Conservation (phyloP, 2,797 vertebrate species). For the Pseudopleuronectes americanus region DNA sequence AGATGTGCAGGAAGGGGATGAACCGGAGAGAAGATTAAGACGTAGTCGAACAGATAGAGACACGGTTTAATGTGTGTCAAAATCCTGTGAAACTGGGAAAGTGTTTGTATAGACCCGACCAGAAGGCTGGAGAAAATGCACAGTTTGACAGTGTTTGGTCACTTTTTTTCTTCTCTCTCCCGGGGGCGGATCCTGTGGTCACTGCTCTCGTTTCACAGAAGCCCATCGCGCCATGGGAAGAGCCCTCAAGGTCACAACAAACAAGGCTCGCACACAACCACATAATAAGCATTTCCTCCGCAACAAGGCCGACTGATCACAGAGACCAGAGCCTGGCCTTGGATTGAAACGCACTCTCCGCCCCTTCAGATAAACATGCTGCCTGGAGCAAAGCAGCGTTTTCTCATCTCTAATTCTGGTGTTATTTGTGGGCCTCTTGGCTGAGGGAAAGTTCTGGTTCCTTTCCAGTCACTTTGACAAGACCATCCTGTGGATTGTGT, state of each 20-base stretch:
- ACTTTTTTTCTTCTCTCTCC: constrained; percentile 27
- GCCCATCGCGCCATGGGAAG: constrained; percentile 65
- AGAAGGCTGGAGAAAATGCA: constrained; percentile 41
- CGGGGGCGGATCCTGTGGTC: constrained; percentile 68
- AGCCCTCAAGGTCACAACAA: constrained; percentile 80
- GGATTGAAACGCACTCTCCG: constrained; percentile 49
- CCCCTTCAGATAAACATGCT: constrained; percentile 65
- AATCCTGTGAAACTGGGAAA: constrained; percentile 28
- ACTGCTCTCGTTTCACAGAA: constrained; percentile 47
- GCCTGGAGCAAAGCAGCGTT: constrained; percentile 40
- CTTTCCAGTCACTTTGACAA: constrained; percentile 28
- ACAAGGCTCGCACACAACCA: constrained; percentile 68
- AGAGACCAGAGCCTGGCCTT: constrained; percentile 64
- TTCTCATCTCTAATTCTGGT: constrained; percentile 56
- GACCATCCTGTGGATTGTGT: constrained; percentile 26
- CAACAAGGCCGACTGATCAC: constrained; percentile 74
- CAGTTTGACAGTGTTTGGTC: constrained; percentile 39
- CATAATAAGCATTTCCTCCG: constrained; percentile 76
- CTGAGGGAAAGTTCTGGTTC: constrained; percentile 8
- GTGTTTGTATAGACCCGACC: constrained; percentile 43
- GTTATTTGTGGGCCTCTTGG: constrained; percentile 50
- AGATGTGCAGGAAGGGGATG: constrained; percentile 14
- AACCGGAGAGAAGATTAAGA: constrained; percentile 34
- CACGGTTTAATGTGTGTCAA: constrained; percentile 25
- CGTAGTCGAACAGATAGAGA: constrained; percentile 19